Conservation (phyloP, 2,797 vertebrate species). For the Tragopan temminckii region DNA sequence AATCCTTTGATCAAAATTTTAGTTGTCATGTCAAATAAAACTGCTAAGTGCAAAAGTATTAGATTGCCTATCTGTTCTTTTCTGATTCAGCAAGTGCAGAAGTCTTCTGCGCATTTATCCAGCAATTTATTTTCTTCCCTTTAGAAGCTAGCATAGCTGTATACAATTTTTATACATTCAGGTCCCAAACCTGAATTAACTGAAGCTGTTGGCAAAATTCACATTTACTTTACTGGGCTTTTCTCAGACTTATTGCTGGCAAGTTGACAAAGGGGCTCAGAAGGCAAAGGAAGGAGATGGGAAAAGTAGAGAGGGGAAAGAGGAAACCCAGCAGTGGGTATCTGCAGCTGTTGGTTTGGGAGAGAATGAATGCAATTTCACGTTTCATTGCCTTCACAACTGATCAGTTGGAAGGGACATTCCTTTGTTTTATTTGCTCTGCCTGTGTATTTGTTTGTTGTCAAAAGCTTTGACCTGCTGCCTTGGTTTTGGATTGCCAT, state of each 20-base stretch:
- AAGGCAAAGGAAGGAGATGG: not conserved
- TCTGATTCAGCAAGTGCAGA: not conserved
- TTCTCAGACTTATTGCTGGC: not conserved
- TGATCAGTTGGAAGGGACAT: not conserved
- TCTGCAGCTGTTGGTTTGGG: not conserved
- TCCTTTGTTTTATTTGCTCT: not conserved
- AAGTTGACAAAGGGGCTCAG: rapidly evolving
- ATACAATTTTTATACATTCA: not conserved
- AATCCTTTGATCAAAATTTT: slow-evolving; percentile 13
- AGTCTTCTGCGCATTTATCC: not conserved
- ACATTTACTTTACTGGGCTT: not conserved
- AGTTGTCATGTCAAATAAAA: not conserved
- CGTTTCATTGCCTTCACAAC: not conserved
- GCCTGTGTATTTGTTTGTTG: not conserved
- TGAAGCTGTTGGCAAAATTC: not conserved
- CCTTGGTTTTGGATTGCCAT: not conserved
- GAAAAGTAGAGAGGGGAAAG: rapidly evolving
- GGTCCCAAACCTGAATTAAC: not conserved
- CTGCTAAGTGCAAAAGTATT: not conserved
- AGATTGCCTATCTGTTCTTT: not conserved
- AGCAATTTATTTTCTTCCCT: not conserved
- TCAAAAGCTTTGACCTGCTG: not conserved
- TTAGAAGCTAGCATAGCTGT: not conserved
- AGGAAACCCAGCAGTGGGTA: not conserved
- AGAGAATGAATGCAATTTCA: not conserved